phyloP scores from a whole-genome alignment of 2,888 invertebrate genomes.

The Dicyrtoma fusca region DNA sequence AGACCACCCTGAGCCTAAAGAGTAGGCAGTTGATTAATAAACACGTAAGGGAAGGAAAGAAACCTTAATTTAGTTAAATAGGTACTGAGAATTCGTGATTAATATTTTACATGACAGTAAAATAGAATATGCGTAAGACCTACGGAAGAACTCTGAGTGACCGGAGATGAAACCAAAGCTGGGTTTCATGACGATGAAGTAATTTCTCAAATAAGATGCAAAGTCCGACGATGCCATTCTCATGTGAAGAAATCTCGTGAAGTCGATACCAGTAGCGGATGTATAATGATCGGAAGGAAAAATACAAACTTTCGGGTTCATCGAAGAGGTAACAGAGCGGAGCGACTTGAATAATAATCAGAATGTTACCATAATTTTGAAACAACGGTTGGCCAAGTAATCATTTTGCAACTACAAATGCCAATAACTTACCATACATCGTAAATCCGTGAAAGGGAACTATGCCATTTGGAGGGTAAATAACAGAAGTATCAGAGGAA shows the following conservation, averaged over 20 bases:
- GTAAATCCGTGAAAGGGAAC: constrained; percentile 97
- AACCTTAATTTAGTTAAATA: not conserved
- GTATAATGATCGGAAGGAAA: constrained; percentile 88
- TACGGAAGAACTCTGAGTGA: constrained; percentile 89
- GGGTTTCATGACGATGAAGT: constrained; percentile 85
- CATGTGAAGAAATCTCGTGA: constrained; percentile 88
- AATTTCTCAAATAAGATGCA: constrained; percentile 87
- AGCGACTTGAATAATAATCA: too few species aligned
- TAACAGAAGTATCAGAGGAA: constrained; percentile 68
- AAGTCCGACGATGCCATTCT: constrained; percentile 88
- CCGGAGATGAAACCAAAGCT: constrained; percentile 88
- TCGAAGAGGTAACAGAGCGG: constrained; percentile 93
- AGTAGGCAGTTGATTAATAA: not conserved
- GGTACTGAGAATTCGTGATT: not conserved
- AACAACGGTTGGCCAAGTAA: too few species aligned
- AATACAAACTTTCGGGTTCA: constrained; percentile 83
- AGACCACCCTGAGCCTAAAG: constrained; percentile 82
- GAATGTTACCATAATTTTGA: too few species aligned
- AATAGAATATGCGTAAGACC: constrained; percentile 61
- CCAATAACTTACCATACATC: constrained; percentile 92
- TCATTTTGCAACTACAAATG: too few species aligned
- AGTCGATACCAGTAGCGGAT: constrained; percentile 87
- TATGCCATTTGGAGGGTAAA: constrained; percentile 90
- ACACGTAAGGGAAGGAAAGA: not conserved
- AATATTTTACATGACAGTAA: constrained; percentile 1